A percentile compares a stretch with the other conserved stretches of the same genome.
These are phyloP conservation scores for Drosophila parabipectinata DNA, from an alignment of 1,140 invertebrate genomes.

Conservation along the genomic window DNA sequence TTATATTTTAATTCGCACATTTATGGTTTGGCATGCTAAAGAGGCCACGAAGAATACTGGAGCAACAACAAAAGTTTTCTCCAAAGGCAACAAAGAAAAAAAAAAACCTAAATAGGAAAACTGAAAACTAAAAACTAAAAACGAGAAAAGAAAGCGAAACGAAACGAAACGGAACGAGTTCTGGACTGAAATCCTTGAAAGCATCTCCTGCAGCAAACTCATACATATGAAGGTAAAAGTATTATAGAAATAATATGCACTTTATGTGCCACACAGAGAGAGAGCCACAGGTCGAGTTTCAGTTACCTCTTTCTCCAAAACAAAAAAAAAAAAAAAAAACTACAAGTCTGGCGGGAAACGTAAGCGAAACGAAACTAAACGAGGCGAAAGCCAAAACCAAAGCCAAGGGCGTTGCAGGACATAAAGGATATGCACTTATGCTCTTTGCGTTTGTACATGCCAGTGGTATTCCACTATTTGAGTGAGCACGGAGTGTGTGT, in stretches of 20 bases:
- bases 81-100: not conserved
- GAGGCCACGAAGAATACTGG: constrained; percentile 12
- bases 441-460: constrained; percentile 38
- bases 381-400: constrained; percentile 46
- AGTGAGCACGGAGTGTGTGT: too few relatives aligned
- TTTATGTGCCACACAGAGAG: constrained; percentile 54
- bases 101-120: not conserved
- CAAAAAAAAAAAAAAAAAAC: not conserved
- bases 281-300: constrained; percentile 51
- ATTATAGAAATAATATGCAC: constrained; percentile 72
- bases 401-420: constrained; percentile 56
- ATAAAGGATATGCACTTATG: constrained; percentile 25
- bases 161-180: constrained; percentile 32
- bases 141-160: constrained; percentile 23
- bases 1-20: constrained; percentile 73
- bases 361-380: constrained; percentile 25
- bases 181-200: constrained; percentile 38
- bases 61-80: constrained; percentile 34
- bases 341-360: constrained; percentile 15
- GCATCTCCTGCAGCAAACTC: constrained; percentile 16
- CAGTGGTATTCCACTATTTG: constrained; percentile 3
- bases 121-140: not conserved
- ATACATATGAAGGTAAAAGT: constrained; percentile 20
- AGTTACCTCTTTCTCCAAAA: not conserved
- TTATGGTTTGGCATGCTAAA: constrained; percentile 63